Conservation (phyloP, 2,113 vertebrate genomes). For the Tenebrosternarchus preto region DNA sequence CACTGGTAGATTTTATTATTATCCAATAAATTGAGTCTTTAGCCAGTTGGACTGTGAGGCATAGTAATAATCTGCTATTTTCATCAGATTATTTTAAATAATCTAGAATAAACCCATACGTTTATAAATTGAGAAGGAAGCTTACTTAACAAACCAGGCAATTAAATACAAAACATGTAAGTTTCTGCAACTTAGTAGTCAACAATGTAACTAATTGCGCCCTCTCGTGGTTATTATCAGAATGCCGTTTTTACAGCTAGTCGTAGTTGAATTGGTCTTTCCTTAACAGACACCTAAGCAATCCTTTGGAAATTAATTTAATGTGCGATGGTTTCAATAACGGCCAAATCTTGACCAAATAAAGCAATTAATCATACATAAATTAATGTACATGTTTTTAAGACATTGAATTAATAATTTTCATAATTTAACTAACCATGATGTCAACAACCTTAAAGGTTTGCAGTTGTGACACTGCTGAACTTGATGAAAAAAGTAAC, state of each 20-base stretch:
- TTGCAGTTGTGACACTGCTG: too few species aligned
- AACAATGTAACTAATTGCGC: neutral
- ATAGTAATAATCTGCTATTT: neutral
- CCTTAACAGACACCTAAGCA: neutral
- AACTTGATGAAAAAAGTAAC: too few species aligned
- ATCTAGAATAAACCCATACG: neutral
- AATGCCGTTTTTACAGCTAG: neutral
- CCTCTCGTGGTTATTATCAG: constrained; percentile 4
- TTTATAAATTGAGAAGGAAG: neutral
- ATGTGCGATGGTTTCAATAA: too few species aligned
- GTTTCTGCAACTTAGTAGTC: constrained; percentile 5
- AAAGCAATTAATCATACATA: too few species aligned
- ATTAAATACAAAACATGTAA: neutral
- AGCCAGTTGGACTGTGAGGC: too few species aligned
- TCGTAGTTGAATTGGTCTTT: neutral
- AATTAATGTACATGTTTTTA: too few species aligned
- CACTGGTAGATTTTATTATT: neutral
- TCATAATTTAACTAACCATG: too few species aligned
- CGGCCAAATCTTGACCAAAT: too few species aligned
- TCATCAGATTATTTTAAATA: neutral
- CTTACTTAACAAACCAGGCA: neutral
- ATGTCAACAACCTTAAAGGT: too few species aligned
- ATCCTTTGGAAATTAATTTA: too few species aligned
- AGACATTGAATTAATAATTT: too few species aligned
- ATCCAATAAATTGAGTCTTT: too few species aligned